Evolutionary conservation across 2,888 invertebrate genomes (phyloP).

Genomic region (Andrena dorsata): DNA sequence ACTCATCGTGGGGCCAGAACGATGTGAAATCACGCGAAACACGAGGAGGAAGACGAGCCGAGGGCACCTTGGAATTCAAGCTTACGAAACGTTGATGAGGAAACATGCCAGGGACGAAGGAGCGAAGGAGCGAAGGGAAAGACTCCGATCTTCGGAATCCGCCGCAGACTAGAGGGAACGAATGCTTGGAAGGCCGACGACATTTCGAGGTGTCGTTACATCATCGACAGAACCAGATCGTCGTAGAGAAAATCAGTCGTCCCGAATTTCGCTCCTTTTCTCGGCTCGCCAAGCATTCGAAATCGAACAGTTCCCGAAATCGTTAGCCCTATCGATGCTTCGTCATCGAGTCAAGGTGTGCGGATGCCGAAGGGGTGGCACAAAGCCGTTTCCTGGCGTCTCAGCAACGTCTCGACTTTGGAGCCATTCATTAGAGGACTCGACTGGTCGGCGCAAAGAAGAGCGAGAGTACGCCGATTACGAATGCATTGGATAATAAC

Average conservation of each 20-base stretch:
- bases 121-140: slow-evolving; percentile 76
- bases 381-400: slow-evolving; percentile 33
- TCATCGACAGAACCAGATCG: slow-evolving; percentile 78
- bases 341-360: too few relatives aligned
- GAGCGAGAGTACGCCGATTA: slow-evolving; percentile 73
- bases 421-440: slow-evolving; percentile 68
- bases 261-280: slow-evolving; percentile 5
- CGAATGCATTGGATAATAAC: slow-evolving; percentile 80
- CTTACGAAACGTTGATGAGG: slow-evolving; percentile 72
- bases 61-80: slow-evolving; percentile 48
- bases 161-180: slow-evolving; percentile 71
- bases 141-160: slow-evolving; percentile 74
- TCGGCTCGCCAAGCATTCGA: not conserved
- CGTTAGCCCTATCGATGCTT: not conserved
- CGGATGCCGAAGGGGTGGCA: too few relatives aligned
- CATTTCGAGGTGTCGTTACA: slow-evolving; percentile 74
- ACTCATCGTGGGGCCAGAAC: slow-evolving; percentile 1
- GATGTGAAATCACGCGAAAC: slow-evolving; percentile 51
- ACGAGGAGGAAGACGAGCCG: slow-evolving; percentile 48
- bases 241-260: slow-evolving; percentile 68
- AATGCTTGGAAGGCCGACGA: slow-evolving; percentile 75
- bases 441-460: slow-evolving; percentile 28
- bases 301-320: not conserved
- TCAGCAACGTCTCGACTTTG: slow-evolving; percentile 65
- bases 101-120: slow-evolving; percentile 73